Evolutionary conservation across 2,888 invertebrate genomes (phyloP), one percentile per base, ranked within the genome.

Genomic region (Lasiommata megera): DNA sequence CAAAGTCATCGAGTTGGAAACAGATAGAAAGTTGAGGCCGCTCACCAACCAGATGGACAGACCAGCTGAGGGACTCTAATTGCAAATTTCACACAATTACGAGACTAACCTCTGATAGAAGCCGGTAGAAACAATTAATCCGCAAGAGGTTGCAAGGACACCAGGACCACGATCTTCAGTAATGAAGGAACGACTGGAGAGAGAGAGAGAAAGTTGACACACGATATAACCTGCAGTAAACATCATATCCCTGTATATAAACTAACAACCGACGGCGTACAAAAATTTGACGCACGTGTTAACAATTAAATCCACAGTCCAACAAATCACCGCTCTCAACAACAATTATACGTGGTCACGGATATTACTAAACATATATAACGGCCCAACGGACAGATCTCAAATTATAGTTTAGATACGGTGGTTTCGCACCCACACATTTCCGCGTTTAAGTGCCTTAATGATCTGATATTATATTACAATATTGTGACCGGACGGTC

Each of bases 401-500:
- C 85, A 81, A 88, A 89, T 90, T 89, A 90, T 87, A 88, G 82
- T 88, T 90, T 89, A 72, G 89, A 75, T 82, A 85, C 86, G 89
- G 88, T 84, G 84, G 78, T 89, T 88, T 88, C 74, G 89, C 89
- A 85, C 89, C 89, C 89, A 90, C 89, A 87, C 89, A 84, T 82
- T 89, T 89, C 89, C 89, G 86, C 77, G 78, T 84, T 79, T 76
- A 79, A 81, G 73, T 80, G 79, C 74, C 74, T 80, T 88, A 87
- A 89, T 87, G 85, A 83, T 82, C 81, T 79, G 80, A 83, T 88
- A 87, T 88, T 86, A 82, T 82, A 79, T 84, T 84, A 84, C 83
- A 80, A 83, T 84, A 82, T 82, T 82, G 79, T 81, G 81, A 80
- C 78, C 74, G 74, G 74, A 65, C 70, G 64, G 69, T 76, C 68